Percentiles rank a stretch among this genome's conserved stretches.
Evolutionary conservation across 2,888 invertebrate genomes (phyloP).

Genomic region (Lagria hirta): DNA sequence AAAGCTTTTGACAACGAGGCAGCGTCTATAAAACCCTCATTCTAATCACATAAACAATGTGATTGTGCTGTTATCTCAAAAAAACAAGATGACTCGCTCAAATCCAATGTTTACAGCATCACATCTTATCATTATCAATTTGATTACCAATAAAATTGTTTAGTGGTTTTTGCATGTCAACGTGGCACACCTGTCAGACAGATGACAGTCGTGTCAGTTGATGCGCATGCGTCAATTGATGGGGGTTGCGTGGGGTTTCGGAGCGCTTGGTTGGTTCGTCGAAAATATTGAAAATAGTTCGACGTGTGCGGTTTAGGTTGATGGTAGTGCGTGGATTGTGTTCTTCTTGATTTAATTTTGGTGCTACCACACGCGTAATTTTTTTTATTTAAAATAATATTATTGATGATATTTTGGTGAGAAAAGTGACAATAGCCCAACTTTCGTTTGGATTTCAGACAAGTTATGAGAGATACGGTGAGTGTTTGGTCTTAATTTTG

Average conservation of each 20-base stretch:
- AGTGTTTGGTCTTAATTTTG: neutral
- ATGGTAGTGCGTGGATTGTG: constrained; percentile 16
- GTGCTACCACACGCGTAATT: constrained; percentile 17
- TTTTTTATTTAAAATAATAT: too few species aligned
- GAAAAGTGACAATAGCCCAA: constrained; percentile 5
- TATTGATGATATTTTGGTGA: constrained; percentile 5
- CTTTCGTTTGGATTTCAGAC: constrained; percentile 12
- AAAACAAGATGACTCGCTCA: too few species aligned
- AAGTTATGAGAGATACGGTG: constrained; percentile 31
- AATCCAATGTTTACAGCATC: too few species aligned
- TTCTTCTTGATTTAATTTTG: constrained; percentile 12
- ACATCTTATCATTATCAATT: too few species aligned
- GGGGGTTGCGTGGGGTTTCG: constrained; percentile 29
- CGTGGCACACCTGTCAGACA: neutral
- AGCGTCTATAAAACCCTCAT: too few species aligned
- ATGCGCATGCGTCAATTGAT: too few species aligned
- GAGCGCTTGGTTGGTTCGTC: constrained; percentile 27
- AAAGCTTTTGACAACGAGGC: too few species aligned
- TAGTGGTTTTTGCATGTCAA: neutral
- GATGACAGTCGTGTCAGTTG: neutral
- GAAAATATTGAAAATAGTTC: constrained; percentile 31
- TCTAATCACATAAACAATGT: too few species aligned
- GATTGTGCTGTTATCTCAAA: too few species aligned
- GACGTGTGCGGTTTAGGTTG: constrained; percentile 32
- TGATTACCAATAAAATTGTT: too few species aligned